Evolutionary conservation across 2,797 vertebrate species (phyloP), one percentile per base, ranked within the genome.

Genomic region (Pseudochromis fuscus): DNA sequence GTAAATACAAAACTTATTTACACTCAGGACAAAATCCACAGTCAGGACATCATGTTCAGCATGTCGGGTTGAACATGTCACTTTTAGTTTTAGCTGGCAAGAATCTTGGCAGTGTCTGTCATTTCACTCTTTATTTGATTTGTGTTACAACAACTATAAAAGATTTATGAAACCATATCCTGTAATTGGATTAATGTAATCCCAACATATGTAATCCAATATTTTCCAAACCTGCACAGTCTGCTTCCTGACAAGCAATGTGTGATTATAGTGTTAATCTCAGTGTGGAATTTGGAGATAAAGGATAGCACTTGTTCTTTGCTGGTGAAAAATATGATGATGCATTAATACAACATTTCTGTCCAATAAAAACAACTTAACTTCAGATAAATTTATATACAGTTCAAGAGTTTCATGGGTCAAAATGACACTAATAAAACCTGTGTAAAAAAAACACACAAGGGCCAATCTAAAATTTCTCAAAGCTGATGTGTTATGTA

Each of bases 171-270:
- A 71, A 79, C 31, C 28, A 68, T 72, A 59, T 61, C 44, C 25
- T 75, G 45, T 16, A 84, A 84, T 75, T 11, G 52, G 73, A 85
- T 87, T 84, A 78, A 81, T 68, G 30, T 83, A 80, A 84, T 86
- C 76, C 74, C 63, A 77, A 66, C 74, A 55, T 64, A 64, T 62
- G 27, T 77, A 83, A 85, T 85, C 80, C 38, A 31, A 61, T 56
- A 67, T 48, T 71, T 79, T 72, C 56, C 62, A 75, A 78, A 74
- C 59, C 57, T 72, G 60, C 35, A 8, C 23, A 67, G 57, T 48
- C 21, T 53, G n/a, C 58, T 40, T 11, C 53, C 64, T 46, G 53
- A 73, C 63, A 68, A 75, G 69, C 77, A 79, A 64, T 77, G 67
- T 73, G 49, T 69, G 73, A 87, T 84, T 80, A 83, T 67, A 67